Base-by-base conservation (phyloP, 2,888 invertebrate genomes). In the Iphiclides podalirius region DNA sequence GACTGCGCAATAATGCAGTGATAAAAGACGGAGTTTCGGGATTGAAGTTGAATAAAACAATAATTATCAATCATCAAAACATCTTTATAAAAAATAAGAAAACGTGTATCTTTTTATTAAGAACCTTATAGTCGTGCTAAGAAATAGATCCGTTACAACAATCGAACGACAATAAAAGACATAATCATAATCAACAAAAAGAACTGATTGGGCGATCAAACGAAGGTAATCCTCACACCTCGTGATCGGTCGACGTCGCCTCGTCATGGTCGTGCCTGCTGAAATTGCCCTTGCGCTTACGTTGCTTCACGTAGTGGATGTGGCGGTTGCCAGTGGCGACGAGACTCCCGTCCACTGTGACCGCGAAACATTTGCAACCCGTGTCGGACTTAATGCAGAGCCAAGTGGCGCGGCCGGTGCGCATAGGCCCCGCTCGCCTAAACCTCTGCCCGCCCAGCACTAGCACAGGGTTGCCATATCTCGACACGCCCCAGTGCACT, bases 361-460 rank as follows among this genome's bases (percentile, higher is more conserved):
- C 59, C 9, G 69, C 77, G 54, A 73, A 73, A 53, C 80, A 75
- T 47, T 58, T 71, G 66, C 84, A 85, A 40, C 84, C 84, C 11
- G 63, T 63, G 61, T 84, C 84, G 0, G 83, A 83, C 61, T 83
- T 84, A 59, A 80, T 85, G 60, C 84, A 84, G n/a, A 75, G 67
- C 84, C 84, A 84, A 0, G 69, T 69, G 37, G 56, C 53, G 6
- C 55, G 57, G 17, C 60, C 61, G 6, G 60, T 61, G 7, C 55
- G 60, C 16, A 59, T 26, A 40, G 59, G 59, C 1, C 69, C 67
- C 14, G 63, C 56, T 28, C 67, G 67, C 12, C 85, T 69, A 57
- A 76, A 84, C 53, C 85, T 68, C 47, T 78, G 64, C 6, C 83
- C 84, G 12, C 56, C 61, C 48, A 81, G 58, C 49, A 83, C 78